Evolutionary conservation across 2,888 invertebrate genomes (phyloP).

Genomic region (Dolomedes plantarius): DNA sequence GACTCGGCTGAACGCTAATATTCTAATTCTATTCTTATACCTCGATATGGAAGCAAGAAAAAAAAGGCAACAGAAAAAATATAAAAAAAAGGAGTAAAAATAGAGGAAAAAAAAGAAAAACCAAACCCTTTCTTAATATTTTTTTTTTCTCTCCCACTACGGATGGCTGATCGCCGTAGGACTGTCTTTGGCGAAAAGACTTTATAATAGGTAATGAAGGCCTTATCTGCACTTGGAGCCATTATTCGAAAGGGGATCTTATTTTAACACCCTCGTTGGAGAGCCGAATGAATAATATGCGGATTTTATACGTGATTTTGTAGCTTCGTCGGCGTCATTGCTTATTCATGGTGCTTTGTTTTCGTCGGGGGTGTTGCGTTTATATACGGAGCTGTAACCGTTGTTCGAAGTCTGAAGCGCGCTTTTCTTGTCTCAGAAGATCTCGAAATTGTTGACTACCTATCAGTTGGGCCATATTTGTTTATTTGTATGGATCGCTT

Average conservation of each 20-base stretch:
- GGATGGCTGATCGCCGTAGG: slow-evolving; percentile 26
- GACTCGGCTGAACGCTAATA: slow-evolving; percentile 21
- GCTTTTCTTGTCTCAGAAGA: too few relatives aligned
- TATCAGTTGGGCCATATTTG: too few relatives aligned
- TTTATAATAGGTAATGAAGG: slow-evolving; percentile 40
- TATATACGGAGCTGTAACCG: too few relatives aligned
- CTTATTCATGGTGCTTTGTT: not conserved
- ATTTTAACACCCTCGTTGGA: slow-evolving; percentile 24
- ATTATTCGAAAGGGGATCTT: slow-evolving; percentile 43
- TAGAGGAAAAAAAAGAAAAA: not conserved
- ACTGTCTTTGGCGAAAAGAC: slow-evolving; percentile 8
- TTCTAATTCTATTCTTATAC: slow-evolving; percentile 36
- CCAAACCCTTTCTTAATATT: too few relatives aligned
- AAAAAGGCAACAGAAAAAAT: not conserved
- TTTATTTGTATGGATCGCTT: too few relatives aligned
- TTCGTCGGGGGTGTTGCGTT: too few relatives aligned
- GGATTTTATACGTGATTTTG: not conserved
- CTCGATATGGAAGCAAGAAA: too few relatives aligned
- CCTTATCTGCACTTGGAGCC: slow-evolving; percentile 33
- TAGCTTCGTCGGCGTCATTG: not conserved
- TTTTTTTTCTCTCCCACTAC: slow-evolving; percentile 13
- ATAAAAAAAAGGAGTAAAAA: not conserved
- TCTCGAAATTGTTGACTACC: too few relatives aligned
- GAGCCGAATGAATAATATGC: not conserved
- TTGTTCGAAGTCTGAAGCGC: too few relatives aligned